Base-by-base conservation (phyloP, 2,113 vertebrate species). In the Oncorhynchus nerka region DNA sequence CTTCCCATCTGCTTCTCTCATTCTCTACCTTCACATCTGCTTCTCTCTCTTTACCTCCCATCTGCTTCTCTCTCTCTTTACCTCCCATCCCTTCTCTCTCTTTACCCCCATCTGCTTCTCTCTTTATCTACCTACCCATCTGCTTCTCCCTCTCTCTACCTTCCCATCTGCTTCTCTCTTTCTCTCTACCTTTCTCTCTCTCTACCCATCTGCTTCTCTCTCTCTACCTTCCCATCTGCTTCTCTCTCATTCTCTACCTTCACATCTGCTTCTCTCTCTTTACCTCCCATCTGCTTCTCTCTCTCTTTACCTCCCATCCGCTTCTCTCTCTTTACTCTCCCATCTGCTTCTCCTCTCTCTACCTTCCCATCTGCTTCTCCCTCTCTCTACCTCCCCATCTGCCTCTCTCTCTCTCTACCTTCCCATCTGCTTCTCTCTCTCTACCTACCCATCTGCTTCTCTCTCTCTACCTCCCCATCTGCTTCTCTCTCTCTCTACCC, bases 291-390 rank as follows among this genome's bases (percentile, higher is more conserved):
- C 24, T 24, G 24, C 24, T 24, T 26, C 4, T 30, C 4, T n/a
- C n/a, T n/a, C n/a, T n/a, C n/a, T n/a, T 5, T 30, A n/a, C n/a
- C n/a, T n/a, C 4, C 4, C 48, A 68, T 59, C 39, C 24, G 4
- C 3, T 45, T 9, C 22, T 71, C 34, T 45, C 5, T 6, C 24
- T 77, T 71, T 74, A 73, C 24, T 59, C 71, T 9, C 66, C 22
- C 28, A 28, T 28, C 28, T 28, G 28, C 28, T 28, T 84, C 32
- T 24, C n/a, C 30, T 30, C 71, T 59, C 32, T 34, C 32, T 34
- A 34, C 75, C 19, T 85, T 39, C 34, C 20, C 49, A 48, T 74
- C 57, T 76, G 75, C 77, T 72, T 70, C 32, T 1, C 28, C 1
- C 24, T 30, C 28, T 30, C 34, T 39, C 34, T 39, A 79, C 71